Percentiles rank a stretch among this genome's conserved stretches.
Conservation (phyloP, 1,140 invertebrate genomes). For the Platyscapa corneri region DNA sequence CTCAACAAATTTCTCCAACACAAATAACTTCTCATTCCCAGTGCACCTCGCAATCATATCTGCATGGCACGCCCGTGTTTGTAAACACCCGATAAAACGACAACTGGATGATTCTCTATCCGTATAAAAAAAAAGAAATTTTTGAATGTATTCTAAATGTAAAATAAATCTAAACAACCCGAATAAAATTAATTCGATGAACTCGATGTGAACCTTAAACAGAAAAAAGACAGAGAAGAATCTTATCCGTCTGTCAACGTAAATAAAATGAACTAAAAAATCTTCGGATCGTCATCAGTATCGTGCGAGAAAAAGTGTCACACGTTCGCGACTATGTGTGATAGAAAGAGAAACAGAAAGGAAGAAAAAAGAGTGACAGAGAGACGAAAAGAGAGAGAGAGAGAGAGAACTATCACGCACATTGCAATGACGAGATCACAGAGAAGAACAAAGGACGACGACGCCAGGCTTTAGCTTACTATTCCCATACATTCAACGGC, state of each 20-base stretch:
- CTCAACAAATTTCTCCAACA: constrained; percentile 29
- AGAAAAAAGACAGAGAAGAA: constrained; percentile 15
- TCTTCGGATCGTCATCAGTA: not conserved
- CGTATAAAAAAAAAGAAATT: constrained; percentile 26
- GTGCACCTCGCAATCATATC: constrained; percentile 34
- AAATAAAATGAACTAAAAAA: constrained; percentile 29
- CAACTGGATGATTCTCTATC: constrained; percentile 5
- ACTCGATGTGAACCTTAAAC: not conserved
- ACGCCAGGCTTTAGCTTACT: not conserved
- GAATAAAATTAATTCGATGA: no score
- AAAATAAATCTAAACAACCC: constrained; percentile 2
- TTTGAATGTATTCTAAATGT: not conserved
- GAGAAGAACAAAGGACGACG: constrained; percentile 46
- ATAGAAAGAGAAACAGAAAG: not conserved
- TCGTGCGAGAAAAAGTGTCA: constrained; percentile 6
- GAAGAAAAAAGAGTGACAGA: not conserved
- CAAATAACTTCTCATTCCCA: constrained; percentile 22
- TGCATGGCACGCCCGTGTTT: constrained; percentile 27
- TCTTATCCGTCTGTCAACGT: constrained; percentile 14
- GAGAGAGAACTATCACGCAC: not conserved
- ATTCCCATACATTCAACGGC: constrained; percentile 22
- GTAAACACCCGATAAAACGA: constrained; percentile 41
- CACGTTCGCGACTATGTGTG: constrained; percentile 4
- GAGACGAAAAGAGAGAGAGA: not conserved
- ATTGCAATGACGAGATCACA: constrained; percentile 14